Evolutionary conservation across 1,140 invertebrate species (phyloP).

Genomic region (Drosophila funebris): DNA sequence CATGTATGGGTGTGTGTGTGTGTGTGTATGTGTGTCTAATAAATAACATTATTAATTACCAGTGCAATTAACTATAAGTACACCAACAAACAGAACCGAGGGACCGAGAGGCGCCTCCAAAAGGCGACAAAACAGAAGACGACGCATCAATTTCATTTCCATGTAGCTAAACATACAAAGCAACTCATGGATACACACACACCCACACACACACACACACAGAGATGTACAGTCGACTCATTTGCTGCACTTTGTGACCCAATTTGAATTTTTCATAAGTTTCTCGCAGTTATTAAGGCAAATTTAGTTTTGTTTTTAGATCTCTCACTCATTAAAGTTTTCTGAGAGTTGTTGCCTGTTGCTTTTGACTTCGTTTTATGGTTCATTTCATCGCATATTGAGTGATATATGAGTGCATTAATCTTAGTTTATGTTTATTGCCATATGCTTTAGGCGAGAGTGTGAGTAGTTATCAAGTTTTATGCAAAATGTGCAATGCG

Average conservation of each 20-base stretch:
- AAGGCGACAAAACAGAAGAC: conserved; percentile 12
- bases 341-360: conserved; percentile 1
- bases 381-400: conserved; percentile 55
- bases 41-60: conserved; percentile 83
- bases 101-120: conserved; percentile 18
- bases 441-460: conserved; percentile 21
- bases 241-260: conserved; percentile 72
- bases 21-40: conserved; percentile 66
- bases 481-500: conserved; percentile 69
- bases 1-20: conserved; percentile 9
- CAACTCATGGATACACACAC: conserved; percentile 8
- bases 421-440: conserved; percentile 79
- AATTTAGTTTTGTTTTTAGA: conserved; percentile 42
- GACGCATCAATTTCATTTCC: conserved; percentile 28
- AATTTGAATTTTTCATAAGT: conserved; percentile 56
- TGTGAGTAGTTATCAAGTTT: conserved; percentile 46
- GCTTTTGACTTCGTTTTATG: conserved; percentile 50
- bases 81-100: conserved; percentile 43
- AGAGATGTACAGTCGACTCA: not conserved
- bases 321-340: conserved; percentile 26
- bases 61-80: conserved; percentile 82
- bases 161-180: conserved; percentile 4
- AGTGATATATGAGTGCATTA: conserved; percentile 80
- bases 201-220: conserved; percentile 15
- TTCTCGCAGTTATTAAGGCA: conserved; percentile 48